Evolutionary conservation across 2,888 invertebrate genomes (phyloP), one percentile per base, ranked within the genome.

Genomic region (Parnassius glacialis): DNA sequence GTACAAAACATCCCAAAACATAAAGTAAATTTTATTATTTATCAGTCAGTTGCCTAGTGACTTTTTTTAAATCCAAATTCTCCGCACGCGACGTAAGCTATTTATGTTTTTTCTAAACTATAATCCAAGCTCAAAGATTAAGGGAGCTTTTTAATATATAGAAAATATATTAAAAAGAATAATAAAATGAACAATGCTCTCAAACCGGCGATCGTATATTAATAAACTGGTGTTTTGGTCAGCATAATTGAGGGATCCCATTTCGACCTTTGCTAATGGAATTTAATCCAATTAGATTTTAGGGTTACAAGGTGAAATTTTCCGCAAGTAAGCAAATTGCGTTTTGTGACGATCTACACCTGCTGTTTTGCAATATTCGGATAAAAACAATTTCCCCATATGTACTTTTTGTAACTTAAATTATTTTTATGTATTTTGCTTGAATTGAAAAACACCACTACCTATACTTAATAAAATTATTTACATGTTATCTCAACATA

Each of bases 241-340:
- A 88, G 89, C 87, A 85, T 85, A 87, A 87, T 89, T 89, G 83
- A 84, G 83, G 84, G 84, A 80, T 74, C 83, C 87, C 86, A 86
- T 87, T 89, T 87, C 86, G 87, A 87, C 88, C 88, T 85, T 83
- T 76, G 84, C 83, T 90, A 91, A 91, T 91, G 90, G 90, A 90
- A 90, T 90, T 89, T 87, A 89, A 90, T 89, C 89, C 90, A 90
- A 90, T 91, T 91, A 90, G 87, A 89, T 88, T 89, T 89, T 85
- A 89, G 89, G 57, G 62, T 86, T 86, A 87, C 84, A 81, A 83
- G 82, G 84, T 81, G 84, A 87, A 87, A 84, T 88, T 88, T 85
- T 82, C 64, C 43, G 63, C 65, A 65, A 62, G 61, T 70, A 65
- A 65, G 65, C 65, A 60, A 68, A 65, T 89, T 83, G 84, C 77